A percentile compares a stretch with the other conserved stretches of the same genome.
phyloP scores from a whole-genome alignment of 2,888 invertebrate species.

The Luperina testacea region DNA sequence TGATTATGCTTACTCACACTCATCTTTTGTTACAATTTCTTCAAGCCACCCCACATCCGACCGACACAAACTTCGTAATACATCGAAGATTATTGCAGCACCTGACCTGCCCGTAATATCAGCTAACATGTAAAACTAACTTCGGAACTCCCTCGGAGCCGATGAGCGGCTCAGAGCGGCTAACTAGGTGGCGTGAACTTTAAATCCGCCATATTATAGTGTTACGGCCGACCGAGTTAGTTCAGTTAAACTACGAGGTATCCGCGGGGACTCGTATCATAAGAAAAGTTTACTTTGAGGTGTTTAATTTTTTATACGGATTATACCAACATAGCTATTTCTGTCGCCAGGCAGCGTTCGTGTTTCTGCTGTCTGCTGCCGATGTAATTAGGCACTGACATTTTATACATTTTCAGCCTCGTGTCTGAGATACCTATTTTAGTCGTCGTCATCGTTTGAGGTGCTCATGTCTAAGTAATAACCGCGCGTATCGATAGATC shows the following conservation, averaged over 20 bases:
- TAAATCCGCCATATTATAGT: constrained; percentile 45
- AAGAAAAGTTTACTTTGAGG: constrained; percentile 27
- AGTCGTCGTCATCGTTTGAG: not conserved
- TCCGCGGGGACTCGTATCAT: constrained; percentile 1
- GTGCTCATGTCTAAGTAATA: not conserved
- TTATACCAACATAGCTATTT: not conserved
- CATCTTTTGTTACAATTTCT: not conserved
- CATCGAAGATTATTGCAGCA: constrained; percentile 28
- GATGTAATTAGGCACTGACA: not conserved
- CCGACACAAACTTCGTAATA: constrained; percentile 17
- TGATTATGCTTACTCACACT: not conserved
- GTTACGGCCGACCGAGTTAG: constrained; percentile 11
- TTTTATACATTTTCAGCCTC: not conserved
- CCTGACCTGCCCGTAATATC: constrained; percentile 23
- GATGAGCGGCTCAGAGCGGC: constrained; percentile 18
- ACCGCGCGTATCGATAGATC: not conserved
- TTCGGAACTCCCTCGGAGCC: constrained; percentile 8
- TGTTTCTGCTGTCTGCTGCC: not conserved
- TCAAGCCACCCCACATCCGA: not conserved
- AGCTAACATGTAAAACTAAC: constrained; percentile 23
- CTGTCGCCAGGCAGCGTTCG: not conserved
- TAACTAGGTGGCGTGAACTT: constrained; percentile 43
- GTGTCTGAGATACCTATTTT: not conserved
- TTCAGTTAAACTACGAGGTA: not conserved
- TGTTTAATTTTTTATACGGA: constrained; percentile 20